Conservation (phyloP, 2,113 vertebrate species). For the Riparia riparia region DNA sequence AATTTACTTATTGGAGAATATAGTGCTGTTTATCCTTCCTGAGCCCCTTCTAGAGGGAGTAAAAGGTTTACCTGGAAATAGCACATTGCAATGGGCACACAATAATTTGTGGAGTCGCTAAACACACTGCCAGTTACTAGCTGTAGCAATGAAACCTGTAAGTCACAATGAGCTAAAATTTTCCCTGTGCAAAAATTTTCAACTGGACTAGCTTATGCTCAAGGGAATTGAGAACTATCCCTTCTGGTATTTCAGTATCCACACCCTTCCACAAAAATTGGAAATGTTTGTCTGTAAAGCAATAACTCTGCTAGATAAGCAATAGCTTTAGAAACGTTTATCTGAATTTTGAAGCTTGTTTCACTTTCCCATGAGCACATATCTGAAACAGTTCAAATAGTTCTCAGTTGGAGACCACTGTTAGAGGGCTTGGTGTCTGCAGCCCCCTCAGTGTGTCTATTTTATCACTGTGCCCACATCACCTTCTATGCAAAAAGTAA, state of each 20-base stretch:
- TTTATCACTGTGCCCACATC: neutral
- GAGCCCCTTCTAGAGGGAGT: neutral
- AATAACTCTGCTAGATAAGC: neutral
- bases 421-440: neutral
- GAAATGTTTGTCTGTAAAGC: neutral
- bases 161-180: slow-evolving; percentile 19
- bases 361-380: neutral
- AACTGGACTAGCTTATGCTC: neutral
- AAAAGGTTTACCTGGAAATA: slow-evolving; percentile 41
- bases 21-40: slow-evolving; percentile 1
- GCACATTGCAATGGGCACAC: neutral
- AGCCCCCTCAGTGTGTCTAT: neutral
- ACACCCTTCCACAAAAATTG: neutral
- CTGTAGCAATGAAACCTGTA: neutral
- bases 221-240: neutral
- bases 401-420: neutral
- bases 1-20: slow-evolving; percentile 7
- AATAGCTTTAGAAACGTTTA: neutral
- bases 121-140: neutral
- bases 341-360: neutral
- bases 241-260: neutral
- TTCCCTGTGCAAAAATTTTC: slow-evolving; percentile 8
- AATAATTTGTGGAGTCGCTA: neutral
- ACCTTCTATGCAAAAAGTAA: neutral
- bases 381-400: neutral